These are phyloP conservation scores for Brachylomia viminalis DNA, from an alignment of 2,888 invertebrate genomes.

Conservation along the genomic window DNA sequence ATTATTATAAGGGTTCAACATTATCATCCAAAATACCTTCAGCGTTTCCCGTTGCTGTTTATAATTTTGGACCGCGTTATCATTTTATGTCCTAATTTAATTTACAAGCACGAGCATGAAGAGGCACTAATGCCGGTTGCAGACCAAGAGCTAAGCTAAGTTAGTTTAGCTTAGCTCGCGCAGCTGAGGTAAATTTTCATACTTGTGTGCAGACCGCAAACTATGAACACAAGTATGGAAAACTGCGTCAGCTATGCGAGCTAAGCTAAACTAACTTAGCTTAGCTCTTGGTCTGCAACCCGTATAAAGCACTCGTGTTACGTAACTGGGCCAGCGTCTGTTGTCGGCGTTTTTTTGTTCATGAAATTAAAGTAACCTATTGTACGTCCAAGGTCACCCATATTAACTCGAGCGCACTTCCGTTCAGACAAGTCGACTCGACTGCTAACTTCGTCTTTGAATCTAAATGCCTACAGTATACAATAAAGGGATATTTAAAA, in stretches of 20 bases:
- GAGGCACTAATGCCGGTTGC: no score
- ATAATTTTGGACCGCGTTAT: slow-evolving; percentile 62
- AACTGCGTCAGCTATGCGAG: no score
- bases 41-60: slow-evolving; percentile 55
- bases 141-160: no score
- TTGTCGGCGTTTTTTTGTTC: slow-evolving; percentile 71
- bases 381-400: slow-evolving; percentile 86
- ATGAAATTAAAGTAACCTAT: slow-evolving; percentile 76
- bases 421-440: slow-evolving; percentile 69
- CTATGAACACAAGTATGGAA: no score
- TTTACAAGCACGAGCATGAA: slow-evolving; percentile 66
- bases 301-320: slow-evolving; percentile 70
- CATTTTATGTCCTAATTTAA: slow-evolving; percentile 69
- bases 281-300: no score
- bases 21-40: slow-evolving; percentile 49
- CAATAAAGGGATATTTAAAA: slow-evolving; percentile 56
- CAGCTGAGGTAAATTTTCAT: no score
- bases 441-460: slow-evolving; percentile 57
- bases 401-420: slow-evolving; percentile 84
- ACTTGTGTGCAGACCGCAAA: no score
- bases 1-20: neutral
- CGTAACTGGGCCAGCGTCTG: slow-evolving; percentile 75
- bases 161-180: no score
- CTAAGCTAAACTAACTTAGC: no score
- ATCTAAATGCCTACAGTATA: slow-evolving; percentile 42